Base-by-base conservation (phyloP, 2,888 invertebrate species). In the Scaptodrosophila latifasciaeformis region DNA sequence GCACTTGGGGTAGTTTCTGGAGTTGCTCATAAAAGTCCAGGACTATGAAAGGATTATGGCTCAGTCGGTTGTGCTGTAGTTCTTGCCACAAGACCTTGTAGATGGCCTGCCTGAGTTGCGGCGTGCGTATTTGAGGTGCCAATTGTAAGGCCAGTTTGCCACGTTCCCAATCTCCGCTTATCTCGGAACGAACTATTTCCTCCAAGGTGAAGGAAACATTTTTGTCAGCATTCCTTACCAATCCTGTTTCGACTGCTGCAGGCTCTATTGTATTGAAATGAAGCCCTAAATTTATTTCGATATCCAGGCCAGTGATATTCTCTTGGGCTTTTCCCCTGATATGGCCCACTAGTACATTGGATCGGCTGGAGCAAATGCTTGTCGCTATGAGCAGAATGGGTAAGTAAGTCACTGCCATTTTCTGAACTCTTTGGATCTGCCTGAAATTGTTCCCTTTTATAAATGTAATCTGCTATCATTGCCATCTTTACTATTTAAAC, bases 21-120 rank as follows among this genome's bases (percentile, higher is more conserved):
- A 56, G 43, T 2, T 17, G 10, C 1, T 51, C 35, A 24, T 68
- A 62, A 17, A 81, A 66, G 2, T 74, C 65, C 2, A 76, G 30
- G 2, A 82, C 30, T 15, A 63, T 45, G 2, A 54, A 24, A 2
- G 81, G 77, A 59, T 75, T 59, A 24, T 69, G 61, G 50, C 66
- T 65, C 19, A 67, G 65, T 13, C 48, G 59, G 24, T 64, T 66
- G 12, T 53, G 59, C 44, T 66, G 65, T 10, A 81, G 29, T 24
- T 77, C 78, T 30, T 65, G 54, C 81, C 82, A 81, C 9, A 82
- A 31, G 0, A 66, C 67, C 19, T 66, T 65, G 46, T 72, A 82
- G 21, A 75, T 63, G 17, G 71, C 69, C 27, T 58, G 61, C 17
- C 67, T 69, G 1, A 82, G 62, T 6, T 70, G 40, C 9, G 44